A percentile compares a stretch with the other conserved stretches of the same genome.
Conservation (phyloP, 2,888 invertebrate genomes). For the Criorhina ranunculi region DNA sequence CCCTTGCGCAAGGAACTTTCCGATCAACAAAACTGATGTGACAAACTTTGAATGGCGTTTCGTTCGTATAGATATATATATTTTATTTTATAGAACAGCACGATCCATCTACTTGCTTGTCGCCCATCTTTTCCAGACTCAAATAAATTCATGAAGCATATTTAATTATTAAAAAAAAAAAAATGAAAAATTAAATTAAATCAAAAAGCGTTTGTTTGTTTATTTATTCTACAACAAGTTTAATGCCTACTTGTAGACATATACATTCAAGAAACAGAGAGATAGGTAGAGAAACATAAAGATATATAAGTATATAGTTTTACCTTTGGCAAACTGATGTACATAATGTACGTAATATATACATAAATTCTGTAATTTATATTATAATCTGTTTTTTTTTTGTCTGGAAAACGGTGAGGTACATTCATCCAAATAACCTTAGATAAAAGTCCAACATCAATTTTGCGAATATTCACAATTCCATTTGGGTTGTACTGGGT, state of each 20-base stretch:
- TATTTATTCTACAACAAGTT: constrained; percentile 47
- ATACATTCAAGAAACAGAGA: constrained; percentile 70
- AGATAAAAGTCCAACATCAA: constrained; percentile 84
- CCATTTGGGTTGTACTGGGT: neutral
- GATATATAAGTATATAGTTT: constrained; percentile 26
- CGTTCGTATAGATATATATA: constrained; percentile 14
- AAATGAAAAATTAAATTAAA: constrained; percentile 52
- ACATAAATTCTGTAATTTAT: constrained; percentile 54
- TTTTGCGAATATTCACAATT: constrained; percentile 82
- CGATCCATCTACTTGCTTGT: constrained; percentile 83
- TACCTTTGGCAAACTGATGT: constrained; percentile 59
- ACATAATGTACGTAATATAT: constrained; percentile 41
- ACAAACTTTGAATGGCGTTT: constrained; percentile 81
- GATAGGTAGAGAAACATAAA: constrained; percentile 66
- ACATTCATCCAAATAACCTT: constrained; percentile 82
- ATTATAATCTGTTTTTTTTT: constrained; percentile 77
- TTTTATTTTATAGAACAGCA: constrained; percentile 65
- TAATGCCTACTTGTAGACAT: constrained; percentile 66
- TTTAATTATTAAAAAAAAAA: constrained; percentile 43
- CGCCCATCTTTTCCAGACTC: constrained; percentile 84
- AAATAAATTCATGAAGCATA: constrained; percentile 65
- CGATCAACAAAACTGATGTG: constrained; percentile 85
- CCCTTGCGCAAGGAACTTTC: constrained; percentile 83
- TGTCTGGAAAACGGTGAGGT: constrained; percentile 83
- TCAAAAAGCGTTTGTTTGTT: constrained; percentile 55